phyloP scores from a whole-genome alignment of 1,140 invertebrate genomes.

The Drosophila neocordata region DNA sequence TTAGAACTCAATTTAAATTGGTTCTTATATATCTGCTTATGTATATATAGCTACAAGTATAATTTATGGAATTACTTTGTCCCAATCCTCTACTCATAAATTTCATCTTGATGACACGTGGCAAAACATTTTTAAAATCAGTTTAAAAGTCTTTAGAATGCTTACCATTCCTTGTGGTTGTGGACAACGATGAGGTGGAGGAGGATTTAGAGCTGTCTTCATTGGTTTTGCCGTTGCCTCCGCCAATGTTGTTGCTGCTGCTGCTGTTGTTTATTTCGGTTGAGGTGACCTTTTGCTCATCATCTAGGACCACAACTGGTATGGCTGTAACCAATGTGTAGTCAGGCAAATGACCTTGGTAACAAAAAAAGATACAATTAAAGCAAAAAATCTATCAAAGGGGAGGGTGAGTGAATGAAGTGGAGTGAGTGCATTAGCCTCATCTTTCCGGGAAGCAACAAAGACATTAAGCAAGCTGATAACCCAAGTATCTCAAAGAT shows the following conservation, averaged over 20 bases:
- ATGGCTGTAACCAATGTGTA: slow-evolving; percentile 85
- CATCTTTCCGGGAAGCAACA: slow-evolving; percentile 5
- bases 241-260: no score
- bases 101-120: slow-evolving; percentile 21
- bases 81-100: neutral
- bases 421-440: no score
- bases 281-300: slow-evolving; percentile 78
- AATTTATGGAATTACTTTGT: slow-evolving; percentile 37
- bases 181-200: slow-evolving; percentile 47
- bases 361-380: neutral
- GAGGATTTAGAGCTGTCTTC: slow-evolving; percentile 38
- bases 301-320: slow-evolving; percentile 85
- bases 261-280: slow-evolving; percentile 1
- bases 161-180: slow-evolving; percentile 77
- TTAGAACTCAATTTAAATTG: slow-evolving; percentile 13
- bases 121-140: slow-evolving; percentile 53
- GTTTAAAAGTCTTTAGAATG: slow-evolving; percentile 54
- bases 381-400: slow-evolving; percentile 12
- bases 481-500: slow-evolving; percentile 7
- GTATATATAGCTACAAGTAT: slow-evolving; percentile 18
- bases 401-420: slow-evolving; percentile 13
- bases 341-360: slow-evolving; percentile 81
- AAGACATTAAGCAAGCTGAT: neutral
- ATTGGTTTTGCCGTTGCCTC: slow-evolving; percentile 14
- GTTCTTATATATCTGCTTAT: neutral